phyloP scores from a whole-genome alignment of 2,888 invertebrate species.

The Merodon equestris region DNA sequence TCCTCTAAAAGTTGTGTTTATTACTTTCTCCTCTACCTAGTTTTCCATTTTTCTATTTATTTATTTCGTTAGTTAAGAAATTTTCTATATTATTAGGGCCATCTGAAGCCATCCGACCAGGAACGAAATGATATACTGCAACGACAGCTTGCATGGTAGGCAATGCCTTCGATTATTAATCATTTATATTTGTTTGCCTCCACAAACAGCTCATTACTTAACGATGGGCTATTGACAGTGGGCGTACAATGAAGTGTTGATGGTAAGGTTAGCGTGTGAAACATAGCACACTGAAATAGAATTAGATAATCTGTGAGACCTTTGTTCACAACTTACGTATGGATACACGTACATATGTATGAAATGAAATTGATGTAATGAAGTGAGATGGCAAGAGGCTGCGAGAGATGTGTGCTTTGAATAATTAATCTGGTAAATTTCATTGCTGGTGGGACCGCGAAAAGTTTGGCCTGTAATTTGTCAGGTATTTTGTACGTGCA shows the following conservation, averaged over 20 bases:
- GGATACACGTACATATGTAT: neutral
- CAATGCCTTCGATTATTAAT: neutral
- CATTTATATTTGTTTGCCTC: too few relatives aligned
- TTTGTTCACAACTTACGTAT: neutral
- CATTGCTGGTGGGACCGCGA: too few relatives aligned
- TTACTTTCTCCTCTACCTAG: neutral
- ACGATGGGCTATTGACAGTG: neutral
- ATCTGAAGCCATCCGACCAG: neutral
- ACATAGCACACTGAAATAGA: neutral
- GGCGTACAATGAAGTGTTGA: constrained; percentile 3
- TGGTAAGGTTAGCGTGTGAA: neutral
- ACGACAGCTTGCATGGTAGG: neutral
- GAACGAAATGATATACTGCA: neutral
- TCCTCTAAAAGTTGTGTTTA: neutral
- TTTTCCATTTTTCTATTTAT: neutral
- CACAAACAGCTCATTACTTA: neutral
- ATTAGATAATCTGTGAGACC: neutral
- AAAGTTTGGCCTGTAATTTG: too few relatives aligned
- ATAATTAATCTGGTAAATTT: neutral
- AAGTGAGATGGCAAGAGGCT: neutral
- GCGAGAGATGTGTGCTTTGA: neutral
- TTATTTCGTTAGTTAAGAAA: neutral
- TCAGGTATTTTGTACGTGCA: too few relatives aligned
- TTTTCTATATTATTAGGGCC: neutral
- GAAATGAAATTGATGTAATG: neutral